Base-by-base conservation (phyloP, 1,140 invertebrate species). In the Goniozus legneri region DNA sequence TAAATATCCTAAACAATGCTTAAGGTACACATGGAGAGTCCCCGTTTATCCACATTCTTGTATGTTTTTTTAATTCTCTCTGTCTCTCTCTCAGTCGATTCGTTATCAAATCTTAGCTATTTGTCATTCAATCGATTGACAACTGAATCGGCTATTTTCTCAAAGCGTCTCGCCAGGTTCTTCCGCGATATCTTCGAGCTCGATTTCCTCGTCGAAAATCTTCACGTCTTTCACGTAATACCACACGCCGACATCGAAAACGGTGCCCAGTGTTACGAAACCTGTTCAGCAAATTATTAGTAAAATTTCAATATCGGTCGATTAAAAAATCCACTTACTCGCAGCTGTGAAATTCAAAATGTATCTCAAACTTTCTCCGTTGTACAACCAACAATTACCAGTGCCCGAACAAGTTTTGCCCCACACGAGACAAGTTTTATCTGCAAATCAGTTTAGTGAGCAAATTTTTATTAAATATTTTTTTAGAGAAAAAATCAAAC, bases 361-460 rank as follows among this genome's bases (percentile, higher is more conserved):
- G 52, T 84, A 83, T 60, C 84, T 77, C 54, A 87, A 67, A 15
- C 75, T 76, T 52, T 80, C 77, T 6, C 83, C 81, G 64, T 86
- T 82, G 55, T 86, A 87, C 1, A 86, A 65, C 85, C 85, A 87
- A 63, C 85, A 87, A 60, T 88, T 87, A 41, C 86, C 85, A 31
- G 78, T 85, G 38, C 82, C 82, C 3, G 79, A 75, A 58, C 85
- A 87, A 8, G 85, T 87, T 62, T 84, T 85, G 12, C 85, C 86
- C 86, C 86, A 88, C 10, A 87, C 82, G 2, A 86, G 57, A 56
- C 86, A 88, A 12, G 83, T 80, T 31, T 77, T 78, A 73, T 84
- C 82, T 84, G 58, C 12, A 71, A 51, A 56, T 42, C 61, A 22
- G 14, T 42, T 21, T 36, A 48, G 37, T 45, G 43, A 18, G 31